Evolutionary conservation across 2,113 vertebrate genomes (phyloP).

Genomic region (Periophthalmodon schlosseri): DNA sequence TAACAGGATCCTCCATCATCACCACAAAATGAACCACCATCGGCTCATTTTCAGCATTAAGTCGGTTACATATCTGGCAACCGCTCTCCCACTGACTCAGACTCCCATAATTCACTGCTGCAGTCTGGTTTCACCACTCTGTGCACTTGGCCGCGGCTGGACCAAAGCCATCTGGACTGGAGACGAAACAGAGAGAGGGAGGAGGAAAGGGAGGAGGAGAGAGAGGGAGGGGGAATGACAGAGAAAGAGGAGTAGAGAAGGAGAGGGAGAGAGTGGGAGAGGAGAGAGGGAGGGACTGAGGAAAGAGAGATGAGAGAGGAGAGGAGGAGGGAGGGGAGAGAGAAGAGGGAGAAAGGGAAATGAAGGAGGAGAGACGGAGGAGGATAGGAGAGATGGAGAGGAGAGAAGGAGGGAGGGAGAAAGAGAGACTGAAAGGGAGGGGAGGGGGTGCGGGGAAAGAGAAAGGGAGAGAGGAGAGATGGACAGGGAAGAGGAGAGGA

Average conservation of each 20-base stretch:
- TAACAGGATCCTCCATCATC: neutral
- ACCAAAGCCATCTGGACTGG: constrained; percentile 52
- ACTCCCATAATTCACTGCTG: constrained; percentile 30
- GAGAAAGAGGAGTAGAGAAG: neutral
- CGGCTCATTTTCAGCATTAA: neutral
- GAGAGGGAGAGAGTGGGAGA: neutral
- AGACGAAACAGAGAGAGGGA: neutral
- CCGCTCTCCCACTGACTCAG: constrained; percentile 18
- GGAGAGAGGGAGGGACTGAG: too few relatives aligned
- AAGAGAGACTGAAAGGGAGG: too few relatives aligned
- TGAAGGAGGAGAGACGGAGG: too few relatives aligned
- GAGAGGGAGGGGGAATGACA: neutral
- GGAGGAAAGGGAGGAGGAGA: neutral
- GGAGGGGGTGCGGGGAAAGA: too few relatives aligned
- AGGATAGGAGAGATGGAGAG: too few relatives aligned
- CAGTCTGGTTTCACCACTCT: constrained; percentile 54
- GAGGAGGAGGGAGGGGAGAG: too few relatives aligned
- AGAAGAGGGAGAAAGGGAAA: too few relatives aligned
- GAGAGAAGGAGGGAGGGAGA: too few relatives aligned
- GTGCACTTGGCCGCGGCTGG: constrained; percentile 53
- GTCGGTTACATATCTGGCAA: constrained; percentile 25
- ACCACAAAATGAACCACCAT: neutral
- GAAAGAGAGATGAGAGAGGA: too few relatives aligned
- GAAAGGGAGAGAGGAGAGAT: too few relatives aligned
- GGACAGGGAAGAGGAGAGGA: too few relatives aligned